Conservation (phyloP, 2,113 vertebrate genomes). For the Gambusia holbrooki region DNA sequence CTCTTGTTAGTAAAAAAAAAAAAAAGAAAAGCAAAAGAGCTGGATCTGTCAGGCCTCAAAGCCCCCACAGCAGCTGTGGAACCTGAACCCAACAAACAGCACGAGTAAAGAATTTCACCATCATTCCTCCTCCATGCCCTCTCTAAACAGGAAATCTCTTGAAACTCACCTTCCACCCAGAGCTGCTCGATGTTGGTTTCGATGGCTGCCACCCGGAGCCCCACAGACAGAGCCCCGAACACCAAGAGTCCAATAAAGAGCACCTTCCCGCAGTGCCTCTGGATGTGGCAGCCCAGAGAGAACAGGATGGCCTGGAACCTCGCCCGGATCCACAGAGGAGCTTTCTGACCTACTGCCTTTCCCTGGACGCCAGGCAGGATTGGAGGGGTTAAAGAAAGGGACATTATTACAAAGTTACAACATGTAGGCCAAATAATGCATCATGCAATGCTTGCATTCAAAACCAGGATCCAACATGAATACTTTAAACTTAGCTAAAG, state of each 20-base stretch:
- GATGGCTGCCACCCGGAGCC: constrained; percentile 91
- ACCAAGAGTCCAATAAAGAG: constrained; percentile 96
- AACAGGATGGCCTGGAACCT: constrained; percentile 96
- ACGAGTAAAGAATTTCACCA: neutral
- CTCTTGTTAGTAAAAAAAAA: constrained; percentile 1
- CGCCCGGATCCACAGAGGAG: constrained; percentile 93
- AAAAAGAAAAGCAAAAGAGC: neutral
- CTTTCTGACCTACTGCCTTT: constrained; percentile 88
- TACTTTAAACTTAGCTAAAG: neutral
- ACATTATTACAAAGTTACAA: constrained; percentile 36
- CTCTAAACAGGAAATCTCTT: neutral
- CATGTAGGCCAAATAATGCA: constrained; percentile 4
- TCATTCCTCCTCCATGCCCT: too few species aligned
- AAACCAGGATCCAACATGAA: neutral
- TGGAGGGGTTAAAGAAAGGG: constrained; percentile 47
- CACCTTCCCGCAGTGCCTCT: constrained; percentile 97
- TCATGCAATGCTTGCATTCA: constrained; percentile 1
- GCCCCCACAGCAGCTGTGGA: neutral
- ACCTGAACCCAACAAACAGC: neutral
- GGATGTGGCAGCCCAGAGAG: constrained; percentile 94
- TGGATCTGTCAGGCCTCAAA: neutral
- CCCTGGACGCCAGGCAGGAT: constrained; percentile 78
- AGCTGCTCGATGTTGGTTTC: constrained; percentile 97
- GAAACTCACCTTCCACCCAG: constrained; percentile 97
- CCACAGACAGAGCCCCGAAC: constrained; percentile 94